Percentiles rank a stretch among this genome's conserved stretches.
phyloP scores from a whole-genome alignment of 1,140 invertebrate species.

The Stegodyphus mimosarum region DNA sequence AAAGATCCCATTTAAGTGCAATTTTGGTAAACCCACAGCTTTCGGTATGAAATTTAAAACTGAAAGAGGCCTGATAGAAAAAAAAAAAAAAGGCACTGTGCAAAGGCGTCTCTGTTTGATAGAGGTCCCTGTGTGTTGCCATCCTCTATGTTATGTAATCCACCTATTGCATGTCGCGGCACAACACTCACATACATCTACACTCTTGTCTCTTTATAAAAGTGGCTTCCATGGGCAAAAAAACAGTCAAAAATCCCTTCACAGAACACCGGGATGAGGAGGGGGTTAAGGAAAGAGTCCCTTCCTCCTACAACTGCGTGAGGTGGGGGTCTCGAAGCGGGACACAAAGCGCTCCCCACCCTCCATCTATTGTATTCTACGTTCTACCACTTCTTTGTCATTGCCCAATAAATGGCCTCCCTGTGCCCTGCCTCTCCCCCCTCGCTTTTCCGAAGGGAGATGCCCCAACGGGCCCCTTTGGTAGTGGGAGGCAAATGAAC shows the following conservation, averaged over 20 bases:
- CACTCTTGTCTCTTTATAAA: slow-evolving; percentile 32
- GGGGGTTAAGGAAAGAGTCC: no score
- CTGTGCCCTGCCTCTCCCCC: not conserved
- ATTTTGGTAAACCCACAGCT: no score
- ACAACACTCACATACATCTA: slow-evolving; percentile 23
- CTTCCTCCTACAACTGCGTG: not conserved
- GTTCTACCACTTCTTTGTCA: not conserved
- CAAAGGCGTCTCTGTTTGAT: no score
- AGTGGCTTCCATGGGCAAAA: not conserved
- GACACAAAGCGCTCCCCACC: slow-evolving; percentile 1
- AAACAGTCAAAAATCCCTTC: not conserved
- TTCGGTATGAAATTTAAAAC: no score
- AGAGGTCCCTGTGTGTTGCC: no score
- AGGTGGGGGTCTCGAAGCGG: not conserved
- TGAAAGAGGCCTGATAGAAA: no score
- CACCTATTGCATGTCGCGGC: slow-evolving; percentile 27
- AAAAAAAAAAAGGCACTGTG: no score
- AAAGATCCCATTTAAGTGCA: no score
- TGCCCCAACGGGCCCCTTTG: not conserved
- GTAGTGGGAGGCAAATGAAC: not conserved
- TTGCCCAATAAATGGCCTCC: not conserved
- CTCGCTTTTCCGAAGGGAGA: not conserved
- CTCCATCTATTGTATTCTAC: not conserved
- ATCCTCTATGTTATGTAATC: slow-evolving; percentile 22
- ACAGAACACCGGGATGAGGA: no score